Evolutionary conservation across 2,113 vertebrate species (phyloP).

Genomic region (Mobula hypostoma): DNA sequence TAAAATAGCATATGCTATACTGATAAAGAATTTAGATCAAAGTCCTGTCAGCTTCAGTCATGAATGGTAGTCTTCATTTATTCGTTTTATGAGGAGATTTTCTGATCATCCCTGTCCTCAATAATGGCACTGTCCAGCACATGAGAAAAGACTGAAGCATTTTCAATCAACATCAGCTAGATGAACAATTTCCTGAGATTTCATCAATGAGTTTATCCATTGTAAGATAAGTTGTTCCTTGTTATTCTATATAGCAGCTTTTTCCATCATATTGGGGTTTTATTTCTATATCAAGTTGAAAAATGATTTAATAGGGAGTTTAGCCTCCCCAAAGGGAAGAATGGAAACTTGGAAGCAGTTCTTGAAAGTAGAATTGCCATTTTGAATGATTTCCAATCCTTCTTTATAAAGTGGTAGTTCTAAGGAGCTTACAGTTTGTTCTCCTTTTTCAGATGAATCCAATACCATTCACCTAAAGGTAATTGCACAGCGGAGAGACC

Average conservation of each 20-base stretch:
- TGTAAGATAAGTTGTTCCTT: background rate
- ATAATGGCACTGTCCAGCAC: no score
- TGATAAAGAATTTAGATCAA: no score
- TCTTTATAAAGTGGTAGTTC: background rate
- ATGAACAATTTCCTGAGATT: no score
- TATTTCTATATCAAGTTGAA: background rate
- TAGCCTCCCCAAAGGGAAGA: background rate
- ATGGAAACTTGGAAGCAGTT: background rate
- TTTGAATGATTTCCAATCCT: background rate
- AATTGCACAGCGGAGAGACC: conserved; percentile 80
- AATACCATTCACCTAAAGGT: conserved; percentile 94
- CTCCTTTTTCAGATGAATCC: conserved; percentile 69
- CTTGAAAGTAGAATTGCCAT: background rate
- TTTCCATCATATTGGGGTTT: background rate
- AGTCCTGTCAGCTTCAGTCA: no score
- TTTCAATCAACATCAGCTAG: no score
- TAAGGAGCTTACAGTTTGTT: background rate
- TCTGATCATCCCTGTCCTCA: no score
- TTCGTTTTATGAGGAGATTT: no score
- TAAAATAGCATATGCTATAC: no score
- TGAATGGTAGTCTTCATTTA: no score
- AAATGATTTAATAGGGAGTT: background rate
- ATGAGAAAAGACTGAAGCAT: no score
- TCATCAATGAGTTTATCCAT: no score
- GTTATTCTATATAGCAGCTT: background rate